Evolutionary conservation across 2,888 invertebrate species (phyloP), one percentile per base, ranked within the genome.

Genomic region (Drosophila kambysellisi): DNA sequence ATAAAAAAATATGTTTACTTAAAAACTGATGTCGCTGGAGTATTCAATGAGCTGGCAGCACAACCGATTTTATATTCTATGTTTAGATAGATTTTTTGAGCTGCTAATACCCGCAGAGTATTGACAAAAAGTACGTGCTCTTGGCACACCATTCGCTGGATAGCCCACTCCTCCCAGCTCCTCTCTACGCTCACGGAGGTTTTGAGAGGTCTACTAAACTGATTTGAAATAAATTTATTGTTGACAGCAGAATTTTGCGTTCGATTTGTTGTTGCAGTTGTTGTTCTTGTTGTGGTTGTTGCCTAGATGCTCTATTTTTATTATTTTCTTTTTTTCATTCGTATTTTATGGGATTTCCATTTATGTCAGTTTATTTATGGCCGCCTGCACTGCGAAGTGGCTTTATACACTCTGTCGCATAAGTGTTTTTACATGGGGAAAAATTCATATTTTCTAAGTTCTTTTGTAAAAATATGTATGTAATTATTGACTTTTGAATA

Each of bases 111-210:
- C 59, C 70, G 37, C 48, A 17, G 76, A 62, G 48, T 61, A 67
- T 83, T 76, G 84, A 83, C 87, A 83, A 87, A 67, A 62, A 54
- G 64, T 87, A 87, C 82, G 82, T 81, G 82, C 63, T 51, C 37
- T 30, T 50, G 63, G 58, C 58, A 66, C 61, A 78, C 61, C 71
- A 71, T 60, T 52, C 15, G n/a, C 33, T 30, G 25, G 29, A 37
- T 11, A 46, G 6, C 25, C 25, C 25, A 25, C 25, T 35, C 41
- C 37, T 41, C 32, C 15, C 25, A 25, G 20, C 20, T 11, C 4
- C 2, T 9, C 25, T 12, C 11, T 9, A 12, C 32, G 50, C 41
- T 29, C 17, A 41, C 35, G 37, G 1, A 3, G 60, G 51, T 52
- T 2, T 33, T 46, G 15, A 30, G 30, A 50, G 51, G 41, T 66